These are phyloP conservation scores for Streptopelia turtur DNA, from an alignment of 2,797 vertebrate species.

Conservation along the genomic window DNA sequence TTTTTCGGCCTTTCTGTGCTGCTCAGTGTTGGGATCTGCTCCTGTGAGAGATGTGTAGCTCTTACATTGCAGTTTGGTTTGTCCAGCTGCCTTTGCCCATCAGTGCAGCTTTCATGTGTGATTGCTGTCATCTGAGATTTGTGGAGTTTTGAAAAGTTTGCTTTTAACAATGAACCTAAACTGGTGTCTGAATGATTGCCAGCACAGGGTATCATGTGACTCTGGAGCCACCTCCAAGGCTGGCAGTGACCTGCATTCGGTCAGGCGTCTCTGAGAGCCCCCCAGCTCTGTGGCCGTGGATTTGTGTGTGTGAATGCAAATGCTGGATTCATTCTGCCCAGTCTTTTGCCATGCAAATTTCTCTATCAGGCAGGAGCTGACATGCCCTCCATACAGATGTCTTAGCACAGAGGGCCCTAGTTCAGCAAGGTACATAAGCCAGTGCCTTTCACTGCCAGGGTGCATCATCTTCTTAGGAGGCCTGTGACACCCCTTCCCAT, in stretches of 20 bases:
- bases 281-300: not conserved
- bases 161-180: not conserved
- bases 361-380: not conserved
- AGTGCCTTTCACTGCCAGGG: constrained; percentile 19
- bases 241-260: not conserved
- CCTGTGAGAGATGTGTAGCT: not conserved
- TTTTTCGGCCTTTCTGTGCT: constrained; percentile 11
- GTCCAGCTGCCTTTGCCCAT: not conserved
- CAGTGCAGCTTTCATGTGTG: not conserved
- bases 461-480: not conserved
- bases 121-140: not conserved
- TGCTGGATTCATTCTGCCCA: not conserved
- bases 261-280: not conserved
- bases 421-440: not conserved
- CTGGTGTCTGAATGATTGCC: not conserved
- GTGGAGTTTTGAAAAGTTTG: not conserved
- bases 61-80: not conserved
- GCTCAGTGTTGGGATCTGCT: not conserved
- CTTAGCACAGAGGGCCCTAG: not conserved
- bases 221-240: not conserved
- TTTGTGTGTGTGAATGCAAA: not conserved
- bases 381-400: not conserved
- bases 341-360: not conserved
- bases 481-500: not conserved
- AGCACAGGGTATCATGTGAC: not conserved